phyloP scores from a whole-genome alignment of 2,888 invertebrate species.

The Nasonovia ribisnigri region DNA sequence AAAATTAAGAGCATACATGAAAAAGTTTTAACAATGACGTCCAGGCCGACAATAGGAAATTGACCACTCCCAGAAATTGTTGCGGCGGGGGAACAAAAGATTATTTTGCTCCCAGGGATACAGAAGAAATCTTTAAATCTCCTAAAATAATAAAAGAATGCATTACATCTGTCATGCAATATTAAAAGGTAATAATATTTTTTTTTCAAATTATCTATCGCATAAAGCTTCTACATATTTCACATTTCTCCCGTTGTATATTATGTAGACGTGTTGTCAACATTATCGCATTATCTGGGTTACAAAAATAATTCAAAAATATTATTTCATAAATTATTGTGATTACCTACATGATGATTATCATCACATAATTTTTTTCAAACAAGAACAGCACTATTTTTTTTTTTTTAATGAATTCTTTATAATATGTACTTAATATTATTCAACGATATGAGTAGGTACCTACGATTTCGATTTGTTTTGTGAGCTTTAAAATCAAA shows the following conservation, averaged over 20 bases:
- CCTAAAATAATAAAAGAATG: background rate
- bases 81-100: too few relatives aligned
- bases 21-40: background rate
- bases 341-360: background rate
- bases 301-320: background rate
- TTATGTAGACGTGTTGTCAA: background rate
- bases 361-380: background rate
- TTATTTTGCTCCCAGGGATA: background rate
- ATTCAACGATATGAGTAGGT: too few relatives aligned
- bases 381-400: background rate
- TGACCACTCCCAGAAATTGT: background rate
- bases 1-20: background rate
- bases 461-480: too few relatives aligned
- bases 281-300: background rate
- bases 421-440: too few relatives aligned
- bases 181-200: background rate
- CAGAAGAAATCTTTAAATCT: background rate
- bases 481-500: too few relatives aligned
- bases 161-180: background rate
- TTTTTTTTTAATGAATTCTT: too few relatives aligned
- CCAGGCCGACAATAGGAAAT: background rate
- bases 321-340: background rate
- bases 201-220: background rate
- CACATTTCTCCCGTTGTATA: background rate
- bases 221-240: background rate